Percentiles rank a stretch among this genome's conserved stretches.
These are phyloP conservation scores for Aplidium turbinatum DNA, from an alignment of 23 tunicate genomes.

Conservation along the genomic window DNA sequence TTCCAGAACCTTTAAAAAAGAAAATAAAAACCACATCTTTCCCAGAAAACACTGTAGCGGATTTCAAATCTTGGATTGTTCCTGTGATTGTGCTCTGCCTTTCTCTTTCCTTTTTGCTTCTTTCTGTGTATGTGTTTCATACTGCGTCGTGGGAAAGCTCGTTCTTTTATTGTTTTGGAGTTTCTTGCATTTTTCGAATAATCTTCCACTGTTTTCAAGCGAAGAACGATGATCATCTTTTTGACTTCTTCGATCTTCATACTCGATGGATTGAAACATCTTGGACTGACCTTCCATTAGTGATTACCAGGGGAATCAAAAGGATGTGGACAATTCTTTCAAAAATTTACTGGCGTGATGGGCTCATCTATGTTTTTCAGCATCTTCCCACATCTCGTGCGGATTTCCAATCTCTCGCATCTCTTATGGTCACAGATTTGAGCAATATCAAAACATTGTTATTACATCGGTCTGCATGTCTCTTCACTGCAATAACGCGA, in stretches of 20 bases:
- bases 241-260: not conserved
- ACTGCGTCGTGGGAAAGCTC: not conserved
- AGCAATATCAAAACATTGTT: too few relatives aligned
- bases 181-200: slow-evolving; percentile 1
- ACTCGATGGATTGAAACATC: not conserved
- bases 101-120: not conserved
- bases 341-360: slow-evolving; percentile 39
- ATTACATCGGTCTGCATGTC: too few relatives aligned
- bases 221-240: not conserved
- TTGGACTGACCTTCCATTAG: not conserved
- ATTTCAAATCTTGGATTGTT: slow-evolving; percentile 13
- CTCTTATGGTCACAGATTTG: too few relatives aligned
- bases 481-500: too few relatives aligned
- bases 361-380: not conserved
- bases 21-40: not conserved
- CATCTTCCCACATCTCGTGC: not conserved
- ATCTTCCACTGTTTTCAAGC: slow-evolving; percentile 18
- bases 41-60: not conserved
- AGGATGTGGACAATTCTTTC: slow-evolving; percentile 14
- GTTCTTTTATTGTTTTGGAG: not conserved
- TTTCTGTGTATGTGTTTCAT: not conserved
- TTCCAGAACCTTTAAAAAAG: too few relatives aligned
- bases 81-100: slow-evolving; percentile 1
- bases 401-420: slow-evolving; percentile 1
- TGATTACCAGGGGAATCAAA: not conserved